phyloP scores from a whole-genome alignment of 2,888 invertebrate species.

The Hylaea fasciaria region DNA sequence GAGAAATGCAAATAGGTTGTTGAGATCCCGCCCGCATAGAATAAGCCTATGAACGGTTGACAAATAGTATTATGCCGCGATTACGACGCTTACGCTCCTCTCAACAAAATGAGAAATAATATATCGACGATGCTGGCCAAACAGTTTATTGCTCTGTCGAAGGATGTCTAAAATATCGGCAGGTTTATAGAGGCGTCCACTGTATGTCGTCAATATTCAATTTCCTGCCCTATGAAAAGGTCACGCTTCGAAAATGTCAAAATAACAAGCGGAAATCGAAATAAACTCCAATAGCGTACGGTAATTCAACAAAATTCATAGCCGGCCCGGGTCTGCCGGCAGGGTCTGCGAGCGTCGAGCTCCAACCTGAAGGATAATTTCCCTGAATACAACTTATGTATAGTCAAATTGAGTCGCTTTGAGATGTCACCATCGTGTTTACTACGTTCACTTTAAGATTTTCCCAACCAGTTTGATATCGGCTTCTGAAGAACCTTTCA shows the following conservation, averaged over 20 bases:
- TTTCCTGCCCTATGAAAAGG: conserved; percentile 67
- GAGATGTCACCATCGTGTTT: background rate
- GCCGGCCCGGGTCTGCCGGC: background rate
- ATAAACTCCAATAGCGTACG: conserved; percentile 45
- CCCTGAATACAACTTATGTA: conserved; percentile 7
- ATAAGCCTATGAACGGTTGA: conserved; percentile 74
- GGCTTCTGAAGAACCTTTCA: too few species aligned
- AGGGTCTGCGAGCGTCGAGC: background rate
- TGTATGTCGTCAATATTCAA: conserved; percentile 67
- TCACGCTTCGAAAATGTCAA: conserved; percentile 61
- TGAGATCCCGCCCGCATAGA: conserved; percentile 65
- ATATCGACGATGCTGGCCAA: conserved; percentile 48
- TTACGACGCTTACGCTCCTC: conserved; percentile 51
- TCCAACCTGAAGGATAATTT: background rate
- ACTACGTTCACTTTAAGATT: conserved; percentile 5
- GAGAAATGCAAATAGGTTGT: conserved; percentile 81
- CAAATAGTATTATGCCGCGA: conserved; percentile 72
- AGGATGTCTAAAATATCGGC: conserved; percentile 18
- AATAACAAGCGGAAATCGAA: conserved; percentile 67
- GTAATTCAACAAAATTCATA: conserved; percentile 34
- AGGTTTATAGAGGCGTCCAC: conserved; percentile 25
- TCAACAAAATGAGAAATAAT: conserved; percentile 49
- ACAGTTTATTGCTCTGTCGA: too few species aligned
- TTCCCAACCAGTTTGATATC: background rate
- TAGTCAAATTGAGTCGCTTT: conserved; percentile 8